Evolutionary conservation across 2,888 invertebrate genomes (phyloP).

Genomic region (Esperia sulphurella): DNA sequence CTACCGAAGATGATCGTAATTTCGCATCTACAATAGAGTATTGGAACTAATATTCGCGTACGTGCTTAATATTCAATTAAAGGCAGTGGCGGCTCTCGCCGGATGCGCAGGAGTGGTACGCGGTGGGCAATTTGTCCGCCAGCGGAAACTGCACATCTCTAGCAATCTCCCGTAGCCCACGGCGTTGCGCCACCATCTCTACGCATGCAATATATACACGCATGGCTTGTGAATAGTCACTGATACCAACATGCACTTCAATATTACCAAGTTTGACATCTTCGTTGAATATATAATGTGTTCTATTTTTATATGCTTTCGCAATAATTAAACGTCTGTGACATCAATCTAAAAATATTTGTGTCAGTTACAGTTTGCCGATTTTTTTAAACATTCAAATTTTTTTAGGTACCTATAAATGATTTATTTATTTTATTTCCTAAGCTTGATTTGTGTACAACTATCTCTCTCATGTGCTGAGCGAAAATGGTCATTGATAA

Average conservation of each 20-base stretch:
- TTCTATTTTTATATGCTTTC: no score
- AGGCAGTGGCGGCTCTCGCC: slow-evolving; percentile 29
- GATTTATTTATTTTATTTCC: no score
- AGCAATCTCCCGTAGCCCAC: slow-evolving; percentile 44
- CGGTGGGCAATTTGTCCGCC: slow-evolving; percentile 50
- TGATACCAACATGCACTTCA: no score
- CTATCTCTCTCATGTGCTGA: slow-evolving; percentile 29
- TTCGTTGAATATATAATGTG: no score
- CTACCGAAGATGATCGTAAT: slow-evolving; percentile 26
- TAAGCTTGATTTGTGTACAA: no score
- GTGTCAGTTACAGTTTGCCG: no score
- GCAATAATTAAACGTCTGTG: no score
- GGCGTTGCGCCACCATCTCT: slow-evolving; percentile 19
- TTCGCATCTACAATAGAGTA: slow-evolving; percentile 22
- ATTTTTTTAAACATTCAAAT: no score
- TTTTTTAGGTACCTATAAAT: no score
- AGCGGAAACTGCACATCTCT: slow-evolving; percentile 60
- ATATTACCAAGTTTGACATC: no score
- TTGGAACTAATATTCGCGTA: slow-evolving; percentile 30
- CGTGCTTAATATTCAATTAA: slow-evolving; percentile 51
- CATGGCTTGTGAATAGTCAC: slow-evolving; percentile 3
- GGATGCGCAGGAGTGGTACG: slow-evolving; percentile 34
- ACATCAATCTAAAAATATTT: no score
- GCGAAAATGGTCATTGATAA: slow-evolving; percentile 48
- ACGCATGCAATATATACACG: slow-evolving; percentile 1